phyloP scores from a whole-genome alignment of 2,113 vertebrate species.

The Malurus melanocephalus region DNA sequence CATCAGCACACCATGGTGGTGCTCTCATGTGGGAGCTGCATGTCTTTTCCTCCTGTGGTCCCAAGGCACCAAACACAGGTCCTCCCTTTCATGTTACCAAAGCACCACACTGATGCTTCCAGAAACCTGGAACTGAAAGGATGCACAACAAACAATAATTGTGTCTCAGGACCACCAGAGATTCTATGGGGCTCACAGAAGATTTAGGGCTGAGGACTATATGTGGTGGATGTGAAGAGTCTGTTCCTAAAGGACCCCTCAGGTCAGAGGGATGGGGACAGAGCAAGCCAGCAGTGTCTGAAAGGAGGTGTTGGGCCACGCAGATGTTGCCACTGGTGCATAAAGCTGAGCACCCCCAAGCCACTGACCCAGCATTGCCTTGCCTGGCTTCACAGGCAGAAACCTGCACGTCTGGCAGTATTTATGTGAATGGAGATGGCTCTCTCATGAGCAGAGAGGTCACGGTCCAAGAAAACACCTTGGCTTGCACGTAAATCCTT shows the following conservation, averaged over 20 bases:
- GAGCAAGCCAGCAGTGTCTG: not conserved
- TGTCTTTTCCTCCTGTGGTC: not conserved
- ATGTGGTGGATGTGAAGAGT: not conserved
- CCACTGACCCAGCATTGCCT: not conserved
- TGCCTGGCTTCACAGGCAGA: fast-evolving
- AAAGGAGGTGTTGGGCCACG: not conserved
- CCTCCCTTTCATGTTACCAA: not conserved
- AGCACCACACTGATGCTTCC: not conserved
- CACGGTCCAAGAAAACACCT: fast-evolving
- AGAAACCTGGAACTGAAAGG: not conserved
- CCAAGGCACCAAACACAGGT: not conserved
- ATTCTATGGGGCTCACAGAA: not conserved
- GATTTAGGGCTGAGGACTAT: not conserved
- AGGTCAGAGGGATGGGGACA: not conserved
- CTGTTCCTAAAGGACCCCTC: not conserved
- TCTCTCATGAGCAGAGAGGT: not conserved
- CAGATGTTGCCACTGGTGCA: not conserved
- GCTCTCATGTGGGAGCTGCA: not conserved
- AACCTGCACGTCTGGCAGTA: not conserved
- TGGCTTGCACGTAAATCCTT: fast-evolving
- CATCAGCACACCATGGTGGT: fast-evolving
- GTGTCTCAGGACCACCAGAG: not conserved
- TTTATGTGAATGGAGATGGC: not conserved
- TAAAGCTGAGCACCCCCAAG: not conserved
- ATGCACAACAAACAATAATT: not conserved